Percentiles rank a stretch among this genome's conserved stretches.
These are phyloP conservation scores for Musca vetustissima DNA, from an alignment of 1,140 invertebrate species.

Conservation along the genomic window DNA sequence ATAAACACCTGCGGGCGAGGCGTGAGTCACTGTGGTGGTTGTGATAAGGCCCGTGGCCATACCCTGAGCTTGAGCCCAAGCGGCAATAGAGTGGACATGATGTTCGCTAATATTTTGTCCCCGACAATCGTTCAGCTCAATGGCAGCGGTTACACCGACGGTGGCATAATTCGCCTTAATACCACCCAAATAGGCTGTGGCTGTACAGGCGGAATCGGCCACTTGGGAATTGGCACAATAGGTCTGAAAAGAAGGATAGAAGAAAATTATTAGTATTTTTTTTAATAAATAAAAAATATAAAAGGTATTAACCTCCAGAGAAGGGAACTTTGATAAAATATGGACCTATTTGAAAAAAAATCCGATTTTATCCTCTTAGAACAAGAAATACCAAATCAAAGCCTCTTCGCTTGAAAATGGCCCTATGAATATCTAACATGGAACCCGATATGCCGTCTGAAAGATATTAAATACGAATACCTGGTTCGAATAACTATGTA, in stretches of 20 bases:
- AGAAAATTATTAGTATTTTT: neutral
- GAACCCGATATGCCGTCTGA: no score
- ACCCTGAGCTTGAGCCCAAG: slow-evolving; percentile 70
- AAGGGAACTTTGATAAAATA: neutral
- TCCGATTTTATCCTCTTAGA: no score
- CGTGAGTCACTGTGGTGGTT: slow-evolving; percentile 77
- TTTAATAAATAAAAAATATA: no score
- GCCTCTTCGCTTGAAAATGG: no score
- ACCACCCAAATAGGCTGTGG: slow-evolving; percentile 77
- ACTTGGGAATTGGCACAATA: slow-evolving; percentile 70
- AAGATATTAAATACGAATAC: no score
- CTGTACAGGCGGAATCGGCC: slow-evolving; percentile 65
- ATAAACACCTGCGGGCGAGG: slow-evolving; percentile 74
- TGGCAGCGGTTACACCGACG: slow-evolving; percentile 69
- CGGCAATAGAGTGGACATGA: slow-evolving; percentile 67
- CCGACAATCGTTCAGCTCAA: slow-evolving; percentile 62
- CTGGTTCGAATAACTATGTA: no score
- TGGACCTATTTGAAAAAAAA: no score
- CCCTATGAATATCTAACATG: no score
- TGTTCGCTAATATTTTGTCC: slow-evolving; percentile 58
- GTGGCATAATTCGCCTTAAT: slow-evolving; percentile 78
- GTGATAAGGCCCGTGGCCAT: slow-evolving; percentile 72
- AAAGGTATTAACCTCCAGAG: neutral
- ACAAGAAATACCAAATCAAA: no score
- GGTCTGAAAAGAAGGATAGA: slow-evolving; percentile 59